Percentiles rank a stretch among this genome's conserved stretches.
These are phyloP conservation scores for Symphodus melops DNA, from an alignment of 2,113 vertebrate species.

Conservation along the genomic window DNA sequence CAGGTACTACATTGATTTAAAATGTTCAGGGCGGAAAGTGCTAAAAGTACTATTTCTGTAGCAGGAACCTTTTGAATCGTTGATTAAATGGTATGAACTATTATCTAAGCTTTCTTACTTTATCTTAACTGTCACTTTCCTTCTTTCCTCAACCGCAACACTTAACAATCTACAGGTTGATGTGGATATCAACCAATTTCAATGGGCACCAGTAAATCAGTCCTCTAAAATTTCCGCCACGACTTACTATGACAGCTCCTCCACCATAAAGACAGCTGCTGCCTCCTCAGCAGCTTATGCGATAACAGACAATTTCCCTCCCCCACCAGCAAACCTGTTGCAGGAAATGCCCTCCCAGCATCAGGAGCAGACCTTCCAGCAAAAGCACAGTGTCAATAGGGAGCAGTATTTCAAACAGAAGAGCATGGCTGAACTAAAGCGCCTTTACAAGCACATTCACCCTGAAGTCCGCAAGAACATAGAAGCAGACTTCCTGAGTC, in stretches of 20 bases:
- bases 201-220: conserved; percentile 78
- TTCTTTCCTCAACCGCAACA: conserved; percentile 46
- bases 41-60: too few relatives aligned
- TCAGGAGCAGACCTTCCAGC: conserved; percentile 55
- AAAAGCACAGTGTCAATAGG: conserved; percentile 73
- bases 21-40: too few relatives aligned
- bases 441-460: conserved; percentile 89
- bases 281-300: conserved; percentile 63
- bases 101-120: conserved; percentile 4
- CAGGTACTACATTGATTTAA: too few relatives aligned
- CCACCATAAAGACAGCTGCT: conserved; percentile 43
- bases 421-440: conserved; percentile 87
- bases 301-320: conserved; percentile 80
- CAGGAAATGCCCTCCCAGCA: conserved; percentile 79
- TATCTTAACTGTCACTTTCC: conserved; percentile 49
- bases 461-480: conserved; percentile 88
- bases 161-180: conserved; percentile 80
- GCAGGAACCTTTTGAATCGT: too few relatives aligned
- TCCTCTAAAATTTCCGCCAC: conserved; percentile 73
- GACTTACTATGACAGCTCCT: conserved; percentile 73
- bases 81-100: background rate
- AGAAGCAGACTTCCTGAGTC: conserved; percentile 84
- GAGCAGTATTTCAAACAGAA: conserved; percentile 87
- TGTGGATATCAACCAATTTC: conserved; percentile 86
- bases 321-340: conserved; percentile 76